Base-by-base conservation (phyloP, 2,888 invertebrate genomes). In the Phengaris arion region DNA sequence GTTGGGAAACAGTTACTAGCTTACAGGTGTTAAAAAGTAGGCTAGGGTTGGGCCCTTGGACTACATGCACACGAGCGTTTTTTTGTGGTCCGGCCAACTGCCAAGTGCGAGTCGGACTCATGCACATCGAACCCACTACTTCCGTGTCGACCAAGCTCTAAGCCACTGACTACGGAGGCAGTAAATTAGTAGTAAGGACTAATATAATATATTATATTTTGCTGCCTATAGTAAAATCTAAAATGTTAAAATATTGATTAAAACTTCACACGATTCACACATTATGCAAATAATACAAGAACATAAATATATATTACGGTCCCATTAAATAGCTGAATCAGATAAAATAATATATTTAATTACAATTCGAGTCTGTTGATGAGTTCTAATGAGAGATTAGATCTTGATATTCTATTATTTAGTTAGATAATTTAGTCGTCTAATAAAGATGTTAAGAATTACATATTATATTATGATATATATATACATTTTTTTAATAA, bases 1-100 rank as follows among this genome's bases (percentile, higher is more conserved):
- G 68, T 75, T 75, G 75, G 22, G 48, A 46, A 69, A 75, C 75
- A 69, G 69, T 75, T 75, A 69, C 54, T 75, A 10, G 15, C 68
- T 45, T 70, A 75, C 69, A 75, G 70, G 59, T 75, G 69, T 46
- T 75, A 70, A 70, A 48, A 70, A 59, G 46, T 75, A 54, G 70
- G 70, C 59, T 75, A 57, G 55, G 55, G 55, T 51, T 15, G 15
- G 45, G 70, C 57, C 8, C 55, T 35, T 35, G 4, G 35, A 2
- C 4, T 35, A 35, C 35, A 0, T 35, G 2, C 35, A 2, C 35
- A 35, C 35, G 35, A 35, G 35, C 35, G 35, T 35, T 35, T 35
- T 35, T 35, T 35, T 35, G 35, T 35, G 35, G 35, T 35, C 35
- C 35, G 35, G 35, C 2, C 35, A 35, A 35, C 35, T 2, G 35